Base-by-base conservation (phyloP, 2,888 invertebrate genomes). In the Pasiphila rectangulata region DNA sequence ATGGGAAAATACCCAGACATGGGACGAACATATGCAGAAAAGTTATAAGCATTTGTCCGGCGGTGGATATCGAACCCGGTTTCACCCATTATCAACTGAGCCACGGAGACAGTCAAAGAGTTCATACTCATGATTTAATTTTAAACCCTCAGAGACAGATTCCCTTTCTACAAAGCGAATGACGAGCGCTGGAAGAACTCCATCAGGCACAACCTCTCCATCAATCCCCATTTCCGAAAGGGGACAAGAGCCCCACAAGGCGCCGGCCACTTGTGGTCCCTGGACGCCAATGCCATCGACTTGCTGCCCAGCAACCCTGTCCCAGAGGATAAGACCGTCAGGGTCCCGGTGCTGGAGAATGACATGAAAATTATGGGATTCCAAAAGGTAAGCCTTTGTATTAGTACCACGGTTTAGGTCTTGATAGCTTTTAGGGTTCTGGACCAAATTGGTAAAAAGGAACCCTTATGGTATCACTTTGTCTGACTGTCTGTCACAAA, bases 171-270 rank as follows among this genome's bases (percentile, higher is more conserved):
- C 88, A 95, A 95, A 74, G 94, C 95, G 25, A 94, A 95, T 69
- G 96, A 97, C 64, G 96, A 96, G 72, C 92, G 96, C 64, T 96
- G 96, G 96, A 97, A 97, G 83, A 97, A 97, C 72, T 96, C 96
- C 0, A 96, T 97, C 1, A 90, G 96, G 57, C 96, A 96, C 79
- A 97, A 97, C 77, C 86, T 97, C 9, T 96, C 96, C 21, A 97
- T 97, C 70, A 97, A 96, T 83, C 96, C 96, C 0, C 96, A 96
- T 80, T 97, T 97, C 75, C 91, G 89, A 20, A 96, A 97, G 79
- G 96, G 96, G 0, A 93, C 93, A 7, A 94, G 96, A 63, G 95
- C 96, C 0, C 91, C 95, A 0, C 95, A 96, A 62, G 96, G 96
- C 1, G 96, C 96, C 1, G 96, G 96, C 0, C 96, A 97, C 75